phyloP scores from a whole-genome alignment of 2,113 vertebrate species.

The Strix uralensis region DNA sequence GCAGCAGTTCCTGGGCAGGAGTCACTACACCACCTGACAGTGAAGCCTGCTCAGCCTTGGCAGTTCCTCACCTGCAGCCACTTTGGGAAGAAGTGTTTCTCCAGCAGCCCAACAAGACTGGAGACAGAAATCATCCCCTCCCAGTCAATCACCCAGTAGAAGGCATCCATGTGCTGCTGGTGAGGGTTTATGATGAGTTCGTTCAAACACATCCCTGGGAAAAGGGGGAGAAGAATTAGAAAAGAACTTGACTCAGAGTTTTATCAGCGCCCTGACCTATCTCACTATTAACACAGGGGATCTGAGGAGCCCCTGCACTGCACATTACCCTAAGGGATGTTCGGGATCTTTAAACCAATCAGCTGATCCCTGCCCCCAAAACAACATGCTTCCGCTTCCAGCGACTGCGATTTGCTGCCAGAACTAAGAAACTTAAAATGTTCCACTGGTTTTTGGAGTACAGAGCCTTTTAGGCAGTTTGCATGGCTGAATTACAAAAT shows the following conservation, averaged over 20 bases:
- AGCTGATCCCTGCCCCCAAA: not conserved
- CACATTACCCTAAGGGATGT: not conserved
- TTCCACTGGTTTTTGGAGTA: not conserved
- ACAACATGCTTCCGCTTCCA: not conserved
- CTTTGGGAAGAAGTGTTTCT: slow-evolving; percentile 97
- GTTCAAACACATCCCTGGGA: slow-evolving; percentile 87
- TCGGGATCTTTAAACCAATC: not conserved
- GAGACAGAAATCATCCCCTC: slow-evolving; percentile 96
- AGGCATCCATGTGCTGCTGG: slow-evolving; percentile 97
- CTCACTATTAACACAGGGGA: fast-evolving
- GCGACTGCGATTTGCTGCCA: not conserved
- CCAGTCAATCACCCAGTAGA: slow-evolving; percentile 97
- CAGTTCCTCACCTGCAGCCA: slow-evolving; percentile 88
- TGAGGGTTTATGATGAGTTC: slow-evolving; percentile 95
- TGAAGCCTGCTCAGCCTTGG: not conserved
- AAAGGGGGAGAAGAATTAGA: not conserved
- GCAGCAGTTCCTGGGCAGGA: not conserved
- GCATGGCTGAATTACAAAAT: not conserved
- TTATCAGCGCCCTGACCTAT: too few species aligned
- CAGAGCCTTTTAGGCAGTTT: not conserved
- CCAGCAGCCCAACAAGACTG: slow-evolving; percentile 89
- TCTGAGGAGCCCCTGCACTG: not conserved
- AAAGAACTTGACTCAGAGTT: not conserved
- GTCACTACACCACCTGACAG: not conserved
- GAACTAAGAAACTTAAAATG: not conserved